These are phyloP conservation scores for Paedocypris micromegethes DNA, from an alignment of 2,797 vertebrate genomes.

Conservation along the genomic window DNA sequence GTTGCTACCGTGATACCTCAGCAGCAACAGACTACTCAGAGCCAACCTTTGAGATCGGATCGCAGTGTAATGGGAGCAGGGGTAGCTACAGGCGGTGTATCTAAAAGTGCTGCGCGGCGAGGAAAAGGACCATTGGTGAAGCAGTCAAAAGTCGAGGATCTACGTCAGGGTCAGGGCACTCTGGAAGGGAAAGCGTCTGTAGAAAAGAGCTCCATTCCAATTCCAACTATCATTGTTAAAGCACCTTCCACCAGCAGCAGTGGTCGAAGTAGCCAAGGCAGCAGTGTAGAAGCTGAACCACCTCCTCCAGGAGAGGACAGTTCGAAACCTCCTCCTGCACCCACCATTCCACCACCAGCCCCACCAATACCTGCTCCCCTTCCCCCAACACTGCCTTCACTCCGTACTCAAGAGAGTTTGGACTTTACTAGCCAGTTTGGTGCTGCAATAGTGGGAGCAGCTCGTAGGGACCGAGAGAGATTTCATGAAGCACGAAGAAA, in stretches of 20 bases:
- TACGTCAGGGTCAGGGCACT: conserved; percentile 64
- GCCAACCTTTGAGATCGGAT: conserved; percentile 63
- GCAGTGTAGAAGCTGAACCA: conserved; percentile 82
- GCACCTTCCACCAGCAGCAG: conserved; percentile 93
- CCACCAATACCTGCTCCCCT: conserved; percentile 65
- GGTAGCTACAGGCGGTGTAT: conserved; percentile 50
- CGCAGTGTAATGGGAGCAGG: conserved; percentile 59
- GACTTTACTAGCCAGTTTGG: conserved; percentile 88
- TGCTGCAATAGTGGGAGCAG: conserved; percentile 73
- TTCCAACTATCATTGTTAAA: conserved; percentile 91
- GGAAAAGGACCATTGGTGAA: conserved; percentile 86
- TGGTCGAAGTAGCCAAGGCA: conserved; percentile 90
- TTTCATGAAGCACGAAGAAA: conserved; percentile 83
- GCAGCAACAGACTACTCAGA: conserved; percentile 69
- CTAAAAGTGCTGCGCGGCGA: conserved; percentile 70
- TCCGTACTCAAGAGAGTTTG: conserved; percentile 70
- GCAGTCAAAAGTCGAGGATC: conserved; percentile 85
- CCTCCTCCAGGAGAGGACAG: conserved; percentile 65
- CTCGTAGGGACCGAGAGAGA: conserved; percentile 72
- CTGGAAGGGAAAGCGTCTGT: conserved; percentile 71
- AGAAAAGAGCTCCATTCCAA: conserved; percentile 88
- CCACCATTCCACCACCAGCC: conserved; percentile 69
- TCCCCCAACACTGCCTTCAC: conserved; percentile 66
- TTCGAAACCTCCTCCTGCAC: conserved; percentile 62
- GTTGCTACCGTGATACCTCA: conserved; percentile 69